These are phyloP conservation scores for Pentalonia nigronervosa DNA, from an alignment of 1,140 invertebrate species.

Conservation along the genomic window DNA sequence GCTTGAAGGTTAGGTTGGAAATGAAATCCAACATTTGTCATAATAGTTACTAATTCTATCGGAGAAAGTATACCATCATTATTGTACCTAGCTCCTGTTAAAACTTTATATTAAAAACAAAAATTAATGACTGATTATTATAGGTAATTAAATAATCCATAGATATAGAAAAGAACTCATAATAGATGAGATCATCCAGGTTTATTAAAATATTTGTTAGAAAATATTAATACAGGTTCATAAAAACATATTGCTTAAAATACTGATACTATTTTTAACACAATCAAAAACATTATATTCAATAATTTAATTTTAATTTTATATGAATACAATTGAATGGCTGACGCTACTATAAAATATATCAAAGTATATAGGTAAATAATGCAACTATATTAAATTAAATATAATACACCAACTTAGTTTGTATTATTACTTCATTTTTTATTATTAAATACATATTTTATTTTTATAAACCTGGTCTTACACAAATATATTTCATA, in stretches of 20 bases:
- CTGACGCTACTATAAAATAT: too few relatives aligned
- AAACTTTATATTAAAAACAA: constrained; percentile 66
- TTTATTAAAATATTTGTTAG: background rate
- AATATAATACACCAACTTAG: background rate
- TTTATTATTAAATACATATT: background rate
- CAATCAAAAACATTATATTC: background rate
- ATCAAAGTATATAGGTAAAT: too few relatives aligned
- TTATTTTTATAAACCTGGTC: background rate
- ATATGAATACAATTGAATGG: too few relatives aligned
- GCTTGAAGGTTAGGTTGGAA: constrained; percentile 84
- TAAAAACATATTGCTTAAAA: background rate
- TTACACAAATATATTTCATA: background rate
- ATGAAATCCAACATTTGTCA: constrained; percentile 80
- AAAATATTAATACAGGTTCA: too few relatives aligned
- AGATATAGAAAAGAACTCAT: too few relatives aligned
- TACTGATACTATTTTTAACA: background rate
- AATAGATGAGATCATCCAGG: background rate
- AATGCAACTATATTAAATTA: too few relatives aligned
- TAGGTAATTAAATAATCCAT: too few relatives aligned
- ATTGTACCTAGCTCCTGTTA: constrained; percentile 77
- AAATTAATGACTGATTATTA: background rate
- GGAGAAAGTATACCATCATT: constrained; percentile 74
- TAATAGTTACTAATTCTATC: constrained; percentile 76
- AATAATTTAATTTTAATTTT: background rate
- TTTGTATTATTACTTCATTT: background rate